These are phyloP conservation scores for Lysiphlebus fabarum DNA, from an alignment of 1,140 invertebrate genomes.

Conservation along the genomic window DNA sequence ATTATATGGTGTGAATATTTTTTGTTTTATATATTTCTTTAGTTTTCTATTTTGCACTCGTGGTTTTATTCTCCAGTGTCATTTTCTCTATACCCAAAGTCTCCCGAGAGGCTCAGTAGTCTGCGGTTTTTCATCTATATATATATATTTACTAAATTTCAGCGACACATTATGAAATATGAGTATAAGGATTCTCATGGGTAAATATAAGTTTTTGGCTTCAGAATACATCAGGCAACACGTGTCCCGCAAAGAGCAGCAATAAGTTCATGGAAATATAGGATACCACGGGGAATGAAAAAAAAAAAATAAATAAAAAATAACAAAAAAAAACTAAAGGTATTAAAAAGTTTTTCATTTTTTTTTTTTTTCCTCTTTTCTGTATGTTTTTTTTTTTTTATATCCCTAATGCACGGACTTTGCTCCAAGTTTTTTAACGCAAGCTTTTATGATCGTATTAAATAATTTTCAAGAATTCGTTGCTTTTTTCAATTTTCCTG, in stretches of 20 bases:
- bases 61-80: neutral
- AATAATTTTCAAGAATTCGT: neutral
- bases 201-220: slow-evolving; percentile 40
- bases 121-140: neutral
- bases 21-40: slow-evolving; percentile 1
- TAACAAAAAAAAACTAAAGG: neutral
- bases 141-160: slow-evolving; percentile 1
- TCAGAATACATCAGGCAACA: slow-evolving; percentile 44
- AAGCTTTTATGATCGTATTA: no score
- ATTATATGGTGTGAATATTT: no score
- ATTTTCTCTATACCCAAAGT: neutral
- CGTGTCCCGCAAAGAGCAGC: slow-evolving; percentile 46
- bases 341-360: slow-evolving; percentile 43
- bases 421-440: no score
- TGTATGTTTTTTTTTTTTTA: slow-evolving; percentile 27
- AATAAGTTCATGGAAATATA: slow-evolving; percentile 47
- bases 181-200: slow-evolving; percentile 28
- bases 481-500: slow-evolving; percentile 1
- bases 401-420: neutral
- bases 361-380: slow-evolving; percentile 23
- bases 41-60: neutral
- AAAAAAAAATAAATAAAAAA: neutral
- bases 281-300: slow-evolving; percentile 33
- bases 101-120: no score
- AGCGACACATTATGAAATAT: slow-evolving; percentile 43